These are phyloP conservation scores for Xenotilapia leptura DNA, from an alignment of 2,113 vertebrate species.

Conservation along the genomic window DNA sequence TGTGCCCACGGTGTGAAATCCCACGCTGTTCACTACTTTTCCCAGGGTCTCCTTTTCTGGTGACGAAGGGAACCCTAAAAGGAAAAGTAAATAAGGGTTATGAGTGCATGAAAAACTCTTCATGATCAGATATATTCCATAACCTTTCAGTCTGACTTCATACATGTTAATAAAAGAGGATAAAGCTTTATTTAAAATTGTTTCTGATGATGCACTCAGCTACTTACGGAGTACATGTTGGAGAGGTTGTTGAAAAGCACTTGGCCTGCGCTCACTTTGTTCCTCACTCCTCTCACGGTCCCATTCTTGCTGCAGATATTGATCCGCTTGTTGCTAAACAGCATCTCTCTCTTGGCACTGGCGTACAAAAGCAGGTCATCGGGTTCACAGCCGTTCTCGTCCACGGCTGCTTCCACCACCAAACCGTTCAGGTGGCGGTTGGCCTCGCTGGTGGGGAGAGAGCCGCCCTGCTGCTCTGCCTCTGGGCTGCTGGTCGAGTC, in stretches of 20 bases:
- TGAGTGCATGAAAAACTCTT: not conserved
- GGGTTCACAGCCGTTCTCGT: constrained; percentile 73
- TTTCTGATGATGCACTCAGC: not conserved
- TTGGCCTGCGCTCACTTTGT: constrained; percentile 97
- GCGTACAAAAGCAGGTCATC: constrained; percentile 86
- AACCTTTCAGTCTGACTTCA: not conserved
- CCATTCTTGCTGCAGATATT: constrained; percentile 98
- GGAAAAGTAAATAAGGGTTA: not conserved
- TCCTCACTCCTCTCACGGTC: constrained; percentile 91
- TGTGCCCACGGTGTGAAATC: not conserved
- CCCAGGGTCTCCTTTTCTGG: constrained; percentile 58
- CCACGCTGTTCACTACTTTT: constrained; percentile 37
- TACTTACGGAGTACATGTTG: constrained; percentile 84
- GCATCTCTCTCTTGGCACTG: constrained; percentile 78
- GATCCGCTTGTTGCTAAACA: constrained; percentile 84
- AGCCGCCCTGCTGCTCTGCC: constrained; percentile 72
- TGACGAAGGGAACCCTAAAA: constrained; percentile 44
- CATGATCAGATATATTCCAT: not conserved
- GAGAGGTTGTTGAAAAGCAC: constrained; percentile 92
- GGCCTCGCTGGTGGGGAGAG: constrained; percentile 68
- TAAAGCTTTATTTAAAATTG: not conserved
- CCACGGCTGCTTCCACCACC: constrained; percentile 47
- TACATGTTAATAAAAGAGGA: not conserved
- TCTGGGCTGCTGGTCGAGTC: constrained; percentile 79
- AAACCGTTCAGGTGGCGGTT: constrained; percentile 80